A percentile compares a stretch with the other conserved stretches of the same genome.
These are phyloP conservation scores for Serilophus lunatus DNA, from an alignment of 2,113 vertebrate genomes.

Conservation along the genomic window DNA sequence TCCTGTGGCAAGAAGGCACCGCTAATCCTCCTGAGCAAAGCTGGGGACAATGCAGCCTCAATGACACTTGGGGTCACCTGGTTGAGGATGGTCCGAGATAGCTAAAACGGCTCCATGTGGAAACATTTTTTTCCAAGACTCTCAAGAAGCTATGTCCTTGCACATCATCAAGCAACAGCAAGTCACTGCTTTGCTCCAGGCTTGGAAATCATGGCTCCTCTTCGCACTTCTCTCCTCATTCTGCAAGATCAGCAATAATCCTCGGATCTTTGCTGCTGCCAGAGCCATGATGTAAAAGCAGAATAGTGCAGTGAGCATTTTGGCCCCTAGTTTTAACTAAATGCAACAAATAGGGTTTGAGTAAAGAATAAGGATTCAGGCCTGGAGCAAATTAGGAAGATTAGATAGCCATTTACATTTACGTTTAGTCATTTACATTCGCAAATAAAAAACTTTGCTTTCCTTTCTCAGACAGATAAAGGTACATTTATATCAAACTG, in stretches of 20 bases:
- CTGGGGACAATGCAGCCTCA: not conserved
- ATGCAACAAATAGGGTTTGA: not conserved
- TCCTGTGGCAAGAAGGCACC: not conserved
- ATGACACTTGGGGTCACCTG: not conserved
- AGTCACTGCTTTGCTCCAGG: not conserved
- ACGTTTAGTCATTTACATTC: too few relatives aligned
- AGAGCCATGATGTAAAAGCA: not conserved
- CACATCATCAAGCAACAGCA: not conserved
- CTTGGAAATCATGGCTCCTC: not conserved
- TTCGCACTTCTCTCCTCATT: not conserved
- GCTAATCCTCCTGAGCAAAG: not conserved
- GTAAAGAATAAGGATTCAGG: not conserved
- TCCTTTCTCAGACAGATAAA: not conserved
- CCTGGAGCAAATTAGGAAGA: not conserved
- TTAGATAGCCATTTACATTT: not conserved
- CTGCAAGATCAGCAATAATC: not conserved
- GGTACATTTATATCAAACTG: not conserved
- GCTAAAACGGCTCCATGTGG: not conserved
- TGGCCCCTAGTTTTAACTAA: not conserved
- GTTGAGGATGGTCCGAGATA: fast-evolving
- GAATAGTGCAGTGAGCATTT: not conserved
- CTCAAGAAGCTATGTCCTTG: not conserved
- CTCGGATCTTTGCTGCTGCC: not conserved
- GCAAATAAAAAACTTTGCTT: not conserved
- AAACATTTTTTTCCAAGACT: not conserved